Evolutionary conservation across 2,113 vertebrate genomes (phyloP).

Genomic region (Phrynocephalus versicolor): DNA sequence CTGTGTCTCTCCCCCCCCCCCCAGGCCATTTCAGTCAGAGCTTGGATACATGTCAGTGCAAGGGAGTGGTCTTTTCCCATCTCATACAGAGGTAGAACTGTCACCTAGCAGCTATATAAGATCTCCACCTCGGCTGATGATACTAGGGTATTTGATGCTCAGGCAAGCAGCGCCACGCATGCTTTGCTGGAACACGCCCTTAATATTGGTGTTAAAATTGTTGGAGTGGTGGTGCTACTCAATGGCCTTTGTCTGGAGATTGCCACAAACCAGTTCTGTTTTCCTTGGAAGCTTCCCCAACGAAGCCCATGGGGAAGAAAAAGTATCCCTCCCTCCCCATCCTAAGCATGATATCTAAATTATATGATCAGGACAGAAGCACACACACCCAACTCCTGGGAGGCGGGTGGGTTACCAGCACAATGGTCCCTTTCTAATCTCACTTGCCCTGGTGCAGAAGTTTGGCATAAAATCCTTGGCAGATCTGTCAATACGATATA

Average conservation of each 20-base stretch:
- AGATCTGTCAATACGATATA: slow-evolving; percentile 47
- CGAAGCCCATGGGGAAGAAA: slow-evolving; percentile 3
- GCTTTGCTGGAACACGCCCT: slow-evolving; percentile 59
- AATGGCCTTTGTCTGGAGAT: background rate
- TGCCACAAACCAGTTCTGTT: slow-evolving; percentile 29
- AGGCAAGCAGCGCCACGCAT: slow-evolving; percentile 48
- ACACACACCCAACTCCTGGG: slow-evolving; percentile 23
- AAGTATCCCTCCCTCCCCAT: background rate
- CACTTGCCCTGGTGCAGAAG: slow-evolving; percentile 40
- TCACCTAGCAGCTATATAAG: slow-evolving; percentile 24
- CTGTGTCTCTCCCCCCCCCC: too few relatives aligned
- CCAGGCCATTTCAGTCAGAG: background rate
- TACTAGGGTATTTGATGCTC: slow-evolving; percentile 38
- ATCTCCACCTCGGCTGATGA: background rate
- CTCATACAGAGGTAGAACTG: too few relatives aligned
- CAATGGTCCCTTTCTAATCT: slow-evolving; percentile 51
- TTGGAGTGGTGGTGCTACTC: slow-evolving; percentile 42
- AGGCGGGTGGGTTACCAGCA: slow-evolving; percentile 11
- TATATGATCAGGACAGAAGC: slow-evolving; percentile 6
- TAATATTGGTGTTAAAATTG: slow-evolving; percentile 37
- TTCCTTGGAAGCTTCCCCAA: slow-evolving; percentile 31
- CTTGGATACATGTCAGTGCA: background rate
- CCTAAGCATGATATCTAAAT: slow-evolving; percentile 15
- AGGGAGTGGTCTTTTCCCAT: too few relatives aligned
- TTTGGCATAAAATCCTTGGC: slow-evolving; percentile 36